These are phyloP conservation scores for Petrocephalus sullivani DNA, from an alignment of 2,797 vertebrate species.

Conservation along the genomic window DNA sequence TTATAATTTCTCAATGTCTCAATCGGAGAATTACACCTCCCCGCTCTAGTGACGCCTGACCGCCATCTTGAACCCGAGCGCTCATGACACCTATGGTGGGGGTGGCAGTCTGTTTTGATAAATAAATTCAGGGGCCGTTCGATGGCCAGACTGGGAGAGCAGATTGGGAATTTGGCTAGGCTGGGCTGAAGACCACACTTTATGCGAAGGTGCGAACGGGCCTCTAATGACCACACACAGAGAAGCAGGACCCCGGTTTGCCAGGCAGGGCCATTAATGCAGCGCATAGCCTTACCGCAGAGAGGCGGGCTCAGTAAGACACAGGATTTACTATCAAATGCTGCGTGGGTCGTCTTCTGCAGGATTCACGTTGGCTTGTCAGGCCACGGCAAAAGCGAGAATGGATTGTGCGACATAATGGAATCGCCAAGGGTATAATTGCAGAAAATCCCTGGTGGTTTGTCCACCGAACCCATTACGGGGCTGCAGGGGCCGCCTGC, in stretches of 20 bases:
- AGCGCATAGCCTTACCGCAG: not conserved
- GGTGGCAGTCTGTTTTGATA: not conserved
- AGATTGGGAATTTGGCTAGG: constrained; percentile 9
- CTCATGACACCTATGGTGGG: not conserved
- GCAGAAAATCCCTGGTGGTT: not conserved
- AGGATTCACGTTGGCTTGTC: not conserved
- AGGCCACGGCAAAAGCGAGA: not conserved
- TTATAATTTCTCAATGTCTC: not conserved
- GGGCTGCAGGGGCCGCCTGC: not conserved
- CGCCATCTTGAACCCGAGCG: not conserved
- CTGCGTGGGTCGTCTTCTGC: not conserved
- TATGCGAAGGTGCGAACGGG: not conserved
- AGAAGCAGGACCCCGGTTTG: not conserved
- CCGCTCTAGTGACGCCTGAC: not conserved
- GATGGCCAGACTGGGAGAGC: constrained; percentile 11
- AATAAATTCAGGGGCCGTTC: not conserved
- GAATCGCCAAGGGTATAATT: not conserved
- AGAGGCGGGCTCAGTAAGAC: not conserved
- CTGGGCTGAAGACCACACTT: not conserved
- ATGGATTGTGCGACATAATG: not conserved
- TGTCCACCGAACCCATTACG: not conserved
- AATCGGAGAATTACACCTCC: not conserved
- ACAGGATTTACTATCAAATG: not conserved
- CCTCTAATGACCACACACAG: constrained; percentile 4
- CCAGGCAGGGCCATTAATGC: not conserved